Base-by-base conservation (phyloP, 2,797 vertebrate genomes). In the Chelmon rostratus region DNA sequence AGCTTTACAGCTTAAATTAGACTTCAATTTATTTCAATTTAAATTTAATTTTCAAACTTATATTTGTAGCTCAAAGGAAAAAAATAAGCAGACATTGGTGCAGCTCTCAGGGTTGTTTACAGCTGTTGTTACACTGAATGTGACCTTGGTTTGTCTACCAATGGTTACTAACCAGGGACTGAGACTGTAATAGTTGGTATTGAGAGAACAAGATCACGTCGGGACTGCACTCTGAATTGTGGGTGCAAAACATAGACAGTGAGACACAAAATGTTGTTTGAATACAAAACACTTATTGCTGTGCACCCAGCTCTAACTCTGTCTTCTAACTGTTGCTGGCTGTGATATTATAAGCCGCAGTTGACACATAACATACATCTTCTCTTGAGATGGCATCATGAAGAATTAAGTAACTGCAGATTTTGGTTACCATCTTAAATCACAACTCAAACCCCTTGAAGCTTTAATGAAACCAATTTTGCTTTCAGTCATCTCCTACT, bases 111-210 rank as follows among this genome's bases (percentile, higher is more conserved):
- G 57, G 33, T 35, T 56, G 63, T 76, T 75, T 16, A 12, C 3
- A 69, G 50, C 33, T 50, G 74, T 78, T 61, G 52, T 71, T 69
- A 42, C 56, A 49, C 54, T 71, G 33, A 53, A 62, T 63, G 38
- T 81, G 61, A 83, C 73, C 82, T 85, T 71, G 65, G 62, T 79
- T 71, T 58, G 23, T 65, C 35, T 70, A 33, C 35, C 47, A 5
- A 37, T 73, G 40, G 66, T 62, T 21, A 50, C 56, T 69, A 73
- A 54, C 50, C 57, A 28, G 42, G 64, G 64, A 47, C 25, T 62
- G 44, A 69, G 57, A 47, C 35, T 47, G 16, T 38, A 44, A 40
- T 38, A 35, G 46, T 46, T 77, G 38, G 64, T 50, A 61, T 0
- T 56, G 25, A 75, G 25, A 65, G 52, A 80, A 65, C 37, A 40